These are phyloP conservation scores for Hyles euphorbiae DNA, from an alignment of 1,140 invertebrate species.

Conservation along the genomic window DNA sequence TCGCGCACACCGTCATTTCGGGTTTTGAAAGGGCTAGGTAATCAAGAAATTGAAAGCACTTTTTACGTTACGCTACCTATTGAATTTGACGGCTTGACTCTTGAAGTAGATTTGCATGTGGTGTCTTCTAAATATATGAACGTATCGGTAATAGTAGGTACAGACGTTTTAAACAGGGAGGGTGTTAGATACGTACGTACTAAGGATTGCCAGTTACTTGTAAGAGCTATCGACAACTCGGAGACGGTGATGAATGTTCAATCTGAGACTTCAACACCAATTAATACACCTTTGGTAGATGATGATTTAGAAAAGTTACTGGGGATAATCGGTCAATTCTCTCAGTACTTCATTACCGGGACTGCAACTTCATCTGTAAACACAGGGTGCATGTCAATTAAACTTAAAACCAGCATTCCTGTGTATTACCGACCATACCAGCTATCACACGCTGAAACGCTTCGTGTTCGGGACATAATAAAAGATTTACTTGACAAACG, in stretches of 20 bases:
- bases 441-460: slow-evolving; percentile 6
- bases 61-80: slow-evolving; percentile 13
- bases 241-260: no score
- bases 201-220: neutral
- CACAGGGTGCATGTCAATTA: no score
- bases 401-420: no score
- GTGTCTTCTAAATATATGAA: slow-evolving; percentile 13
- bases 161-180: slow-evolving; percentile 10
- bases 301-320: no score
- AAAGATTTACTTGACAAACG: slow-evolving; percentile 6
- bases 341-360: no score
- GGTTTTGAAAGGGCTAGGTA: slow-evolving; percentile 23
- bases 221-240: no score
- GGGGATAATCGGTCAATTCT: no score
- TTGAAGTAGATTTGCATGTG: slow-evolving; percentile 11
- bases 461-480: slow-evolving; percentile 5
- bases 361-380: no score
- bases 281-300: no score
- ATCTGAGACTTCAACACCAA: no score
- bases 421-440: neutral
- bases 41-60: slow-evolving; percentile 16
- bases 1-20: slow-evolving; percentile 12
- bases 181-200: slow-evolving; percentile 10
- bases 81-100: slow-evolving; percentile 8
- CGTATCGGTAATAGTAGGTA: slow-evolving; percentile 11